Evolutionary conservation across 2,113 vertebrate species (phyloP).

Genomic region (Melanostigma gelatinosum): DNA sequence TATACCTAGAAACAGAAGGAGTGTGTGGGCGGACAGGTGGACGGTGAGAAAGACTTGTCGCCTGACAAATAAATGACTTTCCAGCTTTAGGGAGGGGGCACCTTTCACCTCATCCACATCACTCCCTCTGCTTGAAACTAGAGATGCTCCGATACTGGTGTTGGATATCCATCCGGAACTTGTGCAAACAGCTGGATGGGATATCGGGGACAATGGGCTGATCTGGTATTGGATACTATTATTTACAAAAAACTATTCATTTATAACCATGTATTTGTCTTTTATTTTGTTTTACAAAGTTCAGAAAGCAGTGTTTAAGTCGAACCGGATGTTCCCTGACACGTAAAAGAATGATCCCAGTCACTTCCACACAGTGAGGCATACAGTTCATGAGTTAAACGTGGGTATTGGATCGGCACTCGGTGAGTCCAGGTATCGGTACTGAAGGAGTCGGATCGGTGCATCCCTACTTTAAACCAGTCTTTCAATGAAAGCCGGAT

Average conservation of each 20-base stretch:
- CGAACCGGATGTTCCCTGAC: background rate
- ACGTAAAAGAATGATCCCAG: background rate
- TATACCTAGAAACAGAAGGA: background rate
- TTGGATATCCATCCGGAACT: background rate
- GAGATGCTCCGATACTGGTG: background rate
- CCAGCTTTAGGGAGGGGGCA: conserved; percentile 3
- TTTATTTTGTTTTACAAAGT: background rate
- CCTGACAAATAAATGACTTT: conserved; percentile 38
- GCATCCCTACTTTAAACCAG: background rate
- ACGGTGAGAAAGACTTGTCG: conserved; percentile 35
- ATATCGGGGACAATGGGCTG: background rate
- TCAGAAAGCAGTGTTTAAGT: background rate
- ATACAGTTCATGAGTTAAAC: background rate
- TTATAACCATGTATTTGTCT: background rate
- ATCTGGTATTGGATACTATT: too few species aligned
- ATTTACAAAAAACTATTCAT: too few species aligned
- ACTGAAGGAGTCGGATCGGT: background rate
- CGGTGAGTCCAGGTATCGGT: background rate
- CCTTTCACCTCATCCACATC: conserved; percentile 27
- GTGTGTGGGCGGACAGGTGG: conserved; percentile 22
- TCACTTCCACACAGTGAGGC: background rate
- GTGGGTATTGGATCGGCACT: background rate
- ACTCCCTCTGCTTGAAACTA: conserved; percentile 12
- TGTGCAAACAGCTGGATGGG: background rate
- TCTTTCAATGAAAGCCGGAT: conserved; percentile 29